These are phyloP conservation scores for Molothrus aeneus DNA, from an alignment of 2,797 vertebrate species.

Conservation along the genomic window DNA sequence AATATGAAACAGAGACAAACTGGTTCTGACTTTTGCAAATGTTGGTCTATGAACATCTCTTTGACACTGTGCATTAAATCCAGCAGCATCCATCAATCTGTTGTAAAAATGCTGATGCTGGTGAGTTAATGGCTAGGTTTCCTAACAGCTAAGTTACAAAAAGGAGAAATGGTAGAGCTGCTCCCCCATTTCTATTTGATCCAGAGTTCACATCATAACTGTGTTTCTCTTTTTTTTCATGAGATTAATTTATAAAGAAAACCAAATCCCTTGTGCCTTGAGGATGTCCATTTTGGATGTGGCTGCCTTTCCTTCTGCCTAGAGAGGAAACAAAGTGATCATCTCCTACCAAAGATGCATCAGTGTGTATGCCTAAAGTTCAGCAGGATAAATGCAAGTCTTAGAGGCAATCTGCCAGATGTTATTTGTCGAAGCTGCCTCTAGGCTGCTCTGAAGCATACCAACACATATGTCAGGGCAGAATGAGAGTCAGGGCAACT, in stretches of 20 bases:
- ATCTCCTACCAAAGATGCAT: slow-evolving; percentile 36
- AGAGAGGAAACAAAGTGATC: slow-evolving; percentile 11
- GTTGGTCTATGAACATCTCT: not conserved
- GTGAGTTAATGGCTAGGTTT: not conserved
- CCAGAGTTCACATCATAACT: not conserved
- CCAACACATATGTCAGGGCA: slow-evolving; percentile 46
- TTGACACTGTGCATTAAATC: not conserved
- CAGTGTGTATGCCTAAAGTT: slow-evolving; percentile 16
- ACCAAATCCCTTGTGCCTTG: not conserved
- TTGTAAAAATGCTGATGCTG: accelerated
- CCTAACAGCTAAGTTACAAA: not conserved
- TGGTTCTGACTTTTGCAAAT: slow-evolving; percentile 14
- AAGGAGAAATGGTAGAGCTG: not conserved
- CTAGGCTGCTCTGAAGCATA: slow-evolving; percentile 56
- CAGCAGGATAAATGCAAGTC: slow-evolving; percentile 29
- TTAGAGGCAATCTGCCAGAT: slow-evolving; percentile 58
- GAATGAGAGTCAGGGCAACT: slow-evolving; percentile 53
- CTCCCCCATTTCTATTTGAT: not conserved
- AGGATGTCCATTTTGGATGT: not conserved
- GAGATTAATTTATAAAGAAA: slow-evolving; percentile 27
- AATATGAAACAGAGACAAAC: not conserved
- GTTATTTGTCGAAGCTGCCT: slow-evolving; percentile 57
- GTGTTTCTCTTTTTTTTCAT: not conserved
- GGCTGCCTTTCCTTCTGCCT: not conserved
- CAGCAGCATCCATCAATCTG: not conserved